Base-by-base conservation (phyloP, 2,113 vertebrate genomes). In the Microtus ochrogaster region DNA sequence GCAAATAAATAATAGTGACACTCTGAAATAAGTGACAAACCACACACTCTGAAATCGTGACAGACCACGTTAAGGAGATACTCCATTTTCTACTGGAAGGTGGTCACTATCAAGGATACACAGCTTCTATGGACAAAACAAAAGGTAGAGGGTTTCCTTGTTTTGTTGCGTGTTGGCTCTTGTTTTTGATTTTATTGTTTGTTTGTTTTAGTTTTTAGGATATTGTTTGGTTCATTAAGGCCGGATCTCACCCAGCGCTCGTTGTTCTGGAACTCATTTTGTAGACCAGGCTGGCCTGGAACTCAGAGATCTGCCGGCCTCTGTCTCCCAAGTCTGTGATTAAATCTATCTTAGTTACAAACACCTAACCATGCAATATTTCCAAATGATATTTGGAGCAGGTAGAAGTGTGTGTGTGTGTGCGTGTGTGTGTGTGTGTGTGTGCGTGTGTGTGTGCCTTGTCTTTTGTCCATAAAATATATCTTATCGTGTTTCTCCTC, bases 341-440 rank as follows among this genome's bases (percentile, higher is more conserved):
- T 44, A 61, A 22, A 39, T 11, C 33, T 36, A 58, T 5, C 0
- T 11, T 55, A 55, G 17, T n/a, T 52, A n/a, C 24, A 39, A 11
- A 14, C 6, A 36, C 10, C 61, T 82, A 22, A 61, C 6, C 52
- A 82, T 22, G 1, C 36, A 39, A 16, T 61, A 82, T 61, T 24
- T 61, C 52, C 52, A 26, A 82, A 14, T 36, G 3, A 39, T 61
- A 81, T 39, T 61, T 61, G 36, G 12, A 26, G 14, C 21, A 82
- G 2, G 2, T 26, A 8, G 79, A 2, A 58, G 2, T 24, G 7
- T 39, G 7, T 61, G 3, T 26, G 7, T n/a, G 6, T 55, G 6
- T 12, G 12, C 24, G 10, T 66, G 30, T 68, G 66, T 68, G 5
- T 55, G 6, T 12, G 12, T n/a, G 10, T 66, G 30, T 68, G 66